Evolutionary conservation across 2,888 invertebrate genomes (phyloP).

Genomic region (Scaptomyza polygonia): DNA sequence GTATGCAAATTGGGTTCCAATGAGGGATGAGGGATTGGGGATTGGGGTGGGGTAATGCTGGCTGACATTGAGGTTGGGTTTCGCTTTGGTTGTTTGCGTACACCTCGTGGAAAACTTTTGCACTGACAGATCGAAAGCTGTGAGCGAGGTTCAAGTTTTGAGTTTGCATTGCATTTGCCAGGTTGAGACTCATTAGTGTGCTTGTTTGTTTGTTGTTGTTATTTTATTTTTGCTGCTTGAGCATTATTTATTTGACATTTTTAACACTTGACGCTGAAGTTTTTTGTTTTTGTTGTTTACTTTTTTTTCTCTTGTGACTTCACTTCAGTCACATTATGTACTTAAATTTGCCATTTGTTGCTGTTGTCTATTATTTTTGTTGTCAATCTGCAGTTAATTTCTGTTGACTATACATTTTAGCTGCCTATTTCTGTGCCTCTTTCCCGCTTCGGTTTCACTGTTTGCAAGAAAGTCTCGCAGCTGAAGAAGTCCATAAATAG

Average conservation of each 20-base stretch:
- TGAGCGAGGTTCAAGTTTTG: slow-evolving; percentile 38
- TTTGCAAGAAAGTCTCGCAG: no score
- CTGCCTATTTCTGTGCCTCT: not conserved
- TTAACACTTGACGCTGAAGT: slow-evolving; percentile 66
- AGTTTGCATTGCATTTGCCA: slow-evolving; percentile 61
- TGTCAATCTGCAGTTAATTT: slow-evolving; percentile 49
- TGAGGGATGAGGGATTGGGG: not conserved
- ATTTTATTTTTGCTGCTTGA: slow-evolving; percentile 33
- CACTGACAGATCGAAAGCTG: slow-evolving; percentile 49
- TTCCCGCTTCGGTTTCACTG: no score
- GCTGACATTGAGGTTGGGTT: not conserved
- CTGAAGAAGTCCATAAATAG: no score
- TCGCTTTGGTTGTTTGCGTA: slow-evolving; percentile 19
- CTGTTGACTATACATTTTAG: slow-evolving; percentile 55
- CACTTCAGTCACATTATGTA: slow-evolving; percentile 46
- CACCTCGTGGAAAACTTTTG: slow-evolving; percentile 47
- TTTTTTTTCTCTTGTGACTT: slow-evolving; percentile 25
- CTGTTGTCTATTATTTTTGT: slow-evolving; percentile 11
- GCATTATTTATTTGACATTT: slow-evolving; percentile 72
- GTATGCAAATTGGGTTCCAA: slow-evolving; percentile 68
- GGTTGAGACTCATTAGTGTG: slow-evolving; percentile 65
- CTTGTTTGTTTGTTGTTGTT: slow-evolving; percentile 44
- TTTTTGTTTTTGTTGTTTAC: slow-evolving; percentile 38
- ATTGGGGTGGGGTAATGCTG: not conserved
- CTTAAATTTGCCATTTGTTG: slow-evolving; percentile 36